Evolutionary conservation across 2,113 vertebrate species (phyloP), one percentile per base, ranked within the genome.

Genomic region (Psephotus haematonotus): DNA sequence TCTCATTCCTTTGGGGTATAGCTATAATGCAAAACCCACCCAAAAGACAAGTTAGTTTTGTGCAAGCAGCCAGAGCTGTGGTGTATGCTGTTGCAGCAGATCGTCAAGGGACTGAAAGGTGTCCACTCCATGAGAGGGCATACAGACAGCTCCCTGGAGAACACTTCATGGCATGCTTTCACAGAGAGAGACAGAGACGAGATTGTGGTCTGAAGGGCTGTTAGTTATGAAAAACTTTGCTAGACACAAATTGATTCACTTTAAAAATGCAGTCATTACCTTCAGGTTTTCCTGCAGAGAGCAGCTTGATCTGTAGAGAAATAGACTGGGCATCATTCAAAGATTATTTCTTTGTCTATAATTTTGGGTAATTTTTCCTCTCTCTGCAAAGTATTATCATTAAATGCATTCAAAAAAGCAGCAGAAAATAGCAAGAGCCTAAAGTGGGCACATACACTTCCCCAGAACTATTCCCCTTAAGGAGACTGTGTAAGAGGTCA

Each of bases 271-370:
- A 46, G 24, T 83, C 29, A 49, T 97, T 96, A 96, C 97, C 94
- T 90, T 95, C 82, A 46, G 47, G 57, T 70, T 96, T 97, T 84
- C 76, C 96, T 70, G 93, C 72, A 43, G 96, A 96, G 44, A 98
- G 39, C 37, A 90, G 95, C 35, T 96, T 98, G 92, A 97, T 97
- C 98, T 98, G 97, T 37, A 97, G 97, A 63, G 50, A 94, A 89
- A 65, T 5, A 65, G 49, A 69, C 37, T 6, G 41, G 33, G 35
- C 6, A 43, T 72, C 60, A 90, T 31, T 79, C 50, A 82, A 68
- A 59, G 10, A 76, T 22, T 1, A 46, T 52, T 67, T 69, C 33
- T 64, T 93, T 41, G 7, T 22, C 72, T 72, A 41, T 41, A 53
- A 69, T 69, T 65, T 55, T 23, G 53, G 50, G 41, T 28, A 11